phyloP scores from a whole-genome alignment of 2,888 invertebrate genomes.

The Hyles lineata region DNA sequence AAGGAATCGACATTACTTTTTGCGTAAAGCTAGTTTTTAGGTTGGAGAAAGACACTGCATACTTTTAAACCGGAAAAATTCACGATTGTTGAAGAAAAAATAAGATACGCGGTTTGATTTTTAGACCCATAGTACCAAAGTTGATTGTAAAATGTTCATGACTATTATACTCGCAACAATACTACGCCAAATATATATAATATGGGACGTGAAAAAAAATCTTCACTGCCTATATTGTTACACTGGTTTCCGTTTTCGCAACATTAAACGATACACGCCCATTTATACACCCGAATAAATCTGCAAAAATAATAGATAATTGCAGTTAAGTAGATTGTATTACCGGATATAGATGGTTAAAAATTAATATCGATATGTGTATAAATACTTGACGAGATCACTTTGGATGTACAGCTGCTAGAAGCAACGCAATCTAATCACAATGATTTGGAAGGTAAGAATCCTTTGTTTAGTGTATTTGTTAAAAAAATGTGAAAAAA shows the following conservation, averaged over 20 bases:
- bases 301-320: slow-evolving; percentile 53
- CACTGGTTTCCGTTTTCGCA: slow-evolving; percentile 46
- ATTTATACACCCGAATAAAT: slow-evolving; percentile 50
- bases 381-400: slow-evolving; percentile 62
- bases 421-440: slow-evolving; percentile 55
- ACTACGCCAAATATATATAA: slow-evolving; percentile 8
- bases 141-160: too few species aligned
- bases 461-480: slow-evolving; percentile 1
- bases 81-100: too few species aligned
- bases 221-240: slow-evolving; percentile 31
- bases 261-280: slow-evolving; percentile 50
- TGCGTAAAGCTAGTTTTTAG: too few species aligned
- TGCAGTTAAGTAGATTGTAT: slow-evolving; percentile 46
- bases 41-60: too few species aligned
- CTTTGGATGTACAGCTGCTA: slow-evolving; percentile 52
- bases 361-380: slow-evolving; percentile 57
- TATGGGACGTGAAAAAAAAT: background rate
- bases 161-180: background rate
- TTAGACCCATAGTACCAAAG: too few species aligned
- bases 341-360: slow-evolving; percentile 60
- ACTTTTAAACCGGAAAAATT: too few species aligned
- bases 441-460: slow-evolving; percentile 73
- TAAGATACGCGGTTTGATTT: too few species aligned
- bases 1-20: too few species aligned
- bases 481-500: background rate